Conservation (phyloP, 2,113 vertebrate genomes). For the Baryphthengus martii region DNA sequence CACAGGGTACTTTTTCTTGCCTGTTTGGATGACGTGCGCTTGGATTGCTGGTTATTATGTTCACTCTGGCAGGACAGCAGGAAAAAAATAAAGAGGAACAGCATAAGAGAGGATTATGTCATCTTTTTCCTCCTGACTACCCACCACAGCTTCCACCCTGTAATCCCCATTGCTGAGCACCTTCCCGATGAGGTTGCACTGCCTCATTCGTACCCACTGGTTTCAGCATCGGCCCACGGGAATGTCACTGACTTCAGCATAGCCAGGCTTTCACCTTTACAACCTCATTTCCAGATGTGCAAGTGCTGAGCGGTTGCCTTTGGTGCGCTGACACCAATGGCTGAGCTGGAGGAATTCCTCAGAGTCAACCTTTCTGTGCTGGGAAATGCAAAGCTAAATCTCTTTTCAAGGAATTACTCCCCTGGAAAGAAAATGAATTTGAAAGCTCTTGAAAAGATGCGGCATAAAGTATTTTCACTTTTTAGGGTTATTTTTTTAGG, state of each 20-base stretch:
- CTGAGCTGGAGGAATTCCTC: conserved; percentile 5
- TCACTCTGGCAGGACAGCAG: conserved; percentile 30
- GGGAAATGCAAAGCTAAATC: background rate
- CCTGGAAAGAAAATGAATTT: background rate
- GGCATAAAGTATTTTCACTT: background rate
- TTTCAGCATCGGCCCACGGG: background rate
- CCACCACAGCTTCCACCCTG: background rate
- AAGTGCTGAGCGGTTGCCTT: background rate
- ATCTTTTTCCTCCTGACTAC: conserved; percentile 14
- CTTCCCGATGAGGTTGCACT: background rate
- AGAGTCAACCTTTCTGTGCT: conserved; percentile 4
- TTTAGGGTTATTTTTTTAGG: background rate
- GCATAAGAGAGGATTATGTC: conserved; percentile 24
- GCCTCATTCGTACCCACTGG: background rate
- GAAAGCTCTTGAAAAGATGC: background rate
- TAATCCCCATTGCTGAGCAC: background rate
- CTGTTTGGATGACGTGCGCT: background rate
- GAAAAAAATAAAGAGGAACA: conserved; percentile 4
- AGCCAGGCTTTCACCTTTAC: background rate
- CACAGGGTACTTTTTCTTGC: background rate
- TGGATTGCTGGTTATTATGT: background rate
- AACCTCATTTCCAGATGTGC: background rate
- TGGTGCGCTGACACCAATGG: background rate
- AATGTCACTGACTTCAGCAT: background rate
- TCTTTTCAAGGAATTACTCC: background rate